Percentiles rank a stretch among this genome's conserved stretches.
Conservation (phyloP, 1,140 invertebrate species). For the Zaprionus ghesquierei region DNA sequence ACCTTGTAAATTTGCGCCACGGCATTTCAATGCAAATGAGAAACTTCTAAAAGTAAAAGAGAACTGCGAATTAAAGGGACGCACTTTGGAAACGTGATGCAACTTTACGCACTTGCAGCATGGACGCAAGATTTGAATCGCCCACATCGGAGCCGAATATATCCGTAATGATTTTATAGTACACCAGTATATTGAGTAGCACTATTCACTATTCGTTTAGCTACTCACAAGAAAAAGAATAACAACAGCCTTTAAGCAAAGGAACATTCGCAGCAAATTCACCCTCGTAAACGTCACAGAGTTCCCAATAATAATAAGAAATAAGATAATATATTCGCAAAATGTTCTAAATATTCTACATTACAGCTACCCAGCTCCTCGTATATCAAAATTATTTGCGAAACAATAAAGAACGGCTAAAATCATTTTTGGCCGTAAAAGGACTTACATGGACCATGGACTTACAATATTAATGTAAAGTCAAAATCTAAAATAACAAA, state of each 20-base stretch:
- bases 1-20: slow-evolving; percentile 98
- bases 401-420: too few species aligned
- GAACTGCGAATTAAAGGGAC: neutral
- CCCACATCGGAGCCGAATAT: slow-evolving; percentile 85
- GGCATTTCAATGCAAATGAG: slow-evolving; percentile 98
- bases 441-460: too few species aligned
- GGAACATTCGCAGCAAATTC: slow-evolving; percentile 93
- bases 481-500: too few species aligned
- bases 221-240: slow-evolving; percentile 98
- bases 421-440: too few species aligned
- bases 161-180: slow-evolving; percentile 88
- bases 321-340: too few species aligned
- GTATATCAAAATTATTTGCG: too few species aligned
- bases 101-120: slow-evolving; percentile 88
- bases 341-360: too few species aligned
- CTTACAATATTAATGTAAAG: too few species aligned
- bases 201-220: slow-evolving; percentile 83
- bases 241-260: slow-evolving; percentile 99
- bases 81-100: neutral
- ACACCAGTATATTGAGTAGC: slow-evolving; percentile 93
- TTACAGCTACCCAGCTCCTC: too few species aligned
- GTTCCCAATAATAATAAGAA: slow-evolving; percentile 89
- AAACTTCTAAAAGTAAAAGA: slow-evolving; percentile 89
- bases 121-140: slow-evolving; percentile 85
- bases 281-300: slow-evolving; percentile 94